phyloP scores from a whole-genome alignment of 2,888 invertebrate species.

The Amblyteles armatorius region DNA sequence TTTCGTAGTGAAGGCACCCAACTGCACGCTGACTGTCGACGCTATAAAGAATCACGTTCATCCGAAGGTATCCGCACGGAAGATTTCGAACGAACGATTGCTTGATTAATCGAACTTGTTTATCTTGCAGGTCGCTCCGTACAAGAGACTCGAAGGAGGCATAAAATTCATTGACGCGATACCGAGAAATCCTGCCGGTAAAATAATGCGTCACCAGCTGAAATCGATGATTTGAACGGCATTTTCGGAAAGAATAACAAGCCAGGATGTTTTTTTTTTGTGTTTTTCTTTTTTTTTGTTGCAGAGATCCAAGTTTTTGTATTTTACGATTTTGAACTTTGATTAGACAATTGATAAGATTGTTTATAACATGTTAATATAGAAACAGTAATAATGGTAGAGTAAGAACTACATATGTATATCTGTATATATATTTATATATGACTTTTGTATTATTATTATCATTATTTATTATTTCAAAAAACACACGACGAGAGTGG shows the following conservation, averaged over 20 bases:
- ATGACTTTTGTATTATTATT: constrained; percentile 59
- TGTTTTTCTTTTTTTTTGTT: constrained; percentile 27
- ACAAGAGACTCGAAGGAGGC: constrained; percentile 90
- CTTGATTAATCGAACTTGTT: neutral
- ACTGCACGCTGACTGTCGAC: constrained; percentile 86
- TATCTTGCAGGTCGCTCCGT: constrained; percentile 86
- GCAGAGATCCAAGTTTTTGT: constrained; percentile 78
- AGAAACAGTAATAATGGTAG: constrained; percentile 80
- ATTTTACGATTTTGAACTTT: constrained; percentile 77
- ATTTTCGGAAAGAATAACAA: neutral
- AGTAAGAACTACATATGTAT: constrained; percentile 76
- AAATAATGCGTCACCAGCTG: constrained; percentile 85
- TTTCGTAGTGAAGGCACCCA: constrained; percentile 88
- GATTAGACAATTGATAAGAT: constrained; percentile 80
- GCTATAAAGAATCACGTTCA: constrained; percentile 87
- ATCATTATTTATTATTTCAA: constrained; percentile 62
- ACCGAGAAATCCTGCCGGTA: constrained; percentile 86
- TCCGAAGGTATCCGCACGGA: constrained; percentile 83
- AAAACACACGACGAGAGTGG: constrained; percentile 75
- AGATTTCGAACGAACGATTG: neutral
- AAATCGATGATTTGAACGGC: constrained; percentile 27
- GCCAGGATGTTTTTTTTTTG: neutral
- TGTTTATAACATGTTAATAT: constrained; percentile 76
- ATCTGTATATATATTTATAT: constrained; percentile 68
- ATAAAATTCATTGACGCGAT: constrained; percentile 85